Conservation (phyloP, 2,797 vertebrate genomes). For the Myoxocephalus aenaeus region DNA sequence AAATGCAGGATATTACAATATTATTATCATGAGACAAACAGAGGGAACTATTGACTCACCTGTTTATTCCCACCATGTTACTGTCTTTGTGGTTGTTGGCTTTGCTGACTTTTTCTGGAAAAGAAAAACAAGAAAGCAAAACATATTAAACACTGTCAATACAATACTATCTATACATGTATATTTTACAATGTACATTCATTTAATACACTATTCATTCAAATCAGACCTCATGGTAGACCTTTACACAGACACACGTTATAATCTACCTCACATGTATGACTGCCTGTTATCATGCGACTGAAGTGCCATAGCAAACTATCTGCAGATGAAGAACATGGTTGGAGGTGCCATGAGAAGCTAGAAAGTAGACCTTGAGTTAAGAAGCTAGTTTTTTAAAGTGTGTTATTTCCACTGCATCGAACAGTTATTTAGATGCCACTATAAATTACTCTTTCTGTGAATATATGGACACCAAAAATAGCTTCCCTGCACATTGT, state of each 20-base stretch:
- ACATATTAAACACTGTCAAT: neutral
- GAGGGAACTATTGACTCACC: conserved; percentile 82
- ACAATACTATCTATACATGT: neutral
- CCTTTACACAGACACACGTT: neutral
- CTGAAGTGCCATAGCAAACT: neutral
- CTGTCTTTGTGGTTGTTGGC: conserved; percentile 96
- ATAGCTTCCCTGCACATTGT: conserved; percentile 12
- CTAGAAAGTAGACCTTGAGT: neutral
- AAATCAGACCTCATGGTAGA: neutral
- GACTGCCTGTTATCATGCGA: neutral
- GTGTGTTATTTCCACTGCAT: neutral
- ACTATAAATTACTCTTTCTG: neutral
- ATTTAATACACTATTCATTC: neutral
- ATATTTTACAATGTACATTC: neutral
- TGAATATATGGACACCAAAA: neutral
- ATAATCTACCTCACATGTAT: neutral
- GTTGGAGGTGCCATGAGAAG: neutral
- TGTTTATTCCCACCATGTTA: conserved; percentile 90
- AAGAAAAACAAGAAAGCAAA: conserved; percentile 27
- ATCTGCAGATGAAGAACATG: neutral
- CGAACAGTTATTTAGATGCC: conserved; percentile 1
- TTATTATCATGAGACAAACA: neutral
- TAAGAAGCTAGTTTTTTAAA: neutral
- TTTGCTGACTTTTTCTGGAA: conserved; percentile 98
- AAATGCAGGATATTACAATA: neutral